phyloP scores from a whole-genome alignment of 2,113 vertebrate species.

The Nothocercus nigrocapillus region DNA sequence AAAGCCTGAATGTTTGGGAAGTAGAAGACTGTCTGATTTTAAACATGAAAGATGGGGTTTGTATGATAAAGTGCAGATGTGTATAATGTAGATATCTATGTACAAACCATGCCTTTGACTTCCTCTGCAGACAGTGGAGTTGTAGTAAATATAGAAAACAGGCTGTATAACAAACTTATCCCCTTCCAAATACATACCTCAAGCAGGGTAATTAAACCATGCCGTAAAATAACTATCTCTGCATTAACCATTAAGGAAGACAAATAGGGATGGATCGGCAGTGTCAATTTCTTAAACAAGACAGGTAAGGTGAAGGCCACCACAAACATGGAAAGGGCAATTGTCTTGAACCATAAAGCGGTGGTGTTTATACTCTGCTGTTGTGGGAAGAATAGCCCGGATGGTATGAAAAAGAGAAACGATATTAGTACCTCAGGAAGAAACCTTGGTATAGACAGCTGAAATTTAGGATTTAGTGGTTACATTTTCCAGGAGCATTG shows the following conservation, averaged over 20 bases:
- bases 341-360: neutral
- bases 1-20: neutral
- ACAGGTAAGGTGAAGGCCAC: neutral
- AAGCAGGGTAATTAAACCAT: neutral
- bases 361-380: neutral
- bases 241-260: neutral
- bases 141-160: too few species aligned
- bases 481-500: neutral
- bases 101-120: neutral
- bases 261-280: neutral
- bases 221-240: neutral
- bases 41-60: neutral
- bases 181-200: neutral
- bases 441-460: neutral
- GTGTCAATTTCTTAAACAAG: neutral
- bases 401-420: neutral
- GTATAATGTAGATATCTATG: neutral
- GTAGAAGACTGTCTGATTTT: neutral
- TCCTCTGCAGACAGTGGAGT: neutral
- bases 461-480: neutral
- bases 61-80: neutral
- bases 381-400: neutral
- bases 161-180: neutral
- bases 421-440: neutral
- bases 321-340: neutral